Evolutionary conservation across 2,113 vertebrate species (phyloP).

Genomic region (Panthera leo): DNA sequence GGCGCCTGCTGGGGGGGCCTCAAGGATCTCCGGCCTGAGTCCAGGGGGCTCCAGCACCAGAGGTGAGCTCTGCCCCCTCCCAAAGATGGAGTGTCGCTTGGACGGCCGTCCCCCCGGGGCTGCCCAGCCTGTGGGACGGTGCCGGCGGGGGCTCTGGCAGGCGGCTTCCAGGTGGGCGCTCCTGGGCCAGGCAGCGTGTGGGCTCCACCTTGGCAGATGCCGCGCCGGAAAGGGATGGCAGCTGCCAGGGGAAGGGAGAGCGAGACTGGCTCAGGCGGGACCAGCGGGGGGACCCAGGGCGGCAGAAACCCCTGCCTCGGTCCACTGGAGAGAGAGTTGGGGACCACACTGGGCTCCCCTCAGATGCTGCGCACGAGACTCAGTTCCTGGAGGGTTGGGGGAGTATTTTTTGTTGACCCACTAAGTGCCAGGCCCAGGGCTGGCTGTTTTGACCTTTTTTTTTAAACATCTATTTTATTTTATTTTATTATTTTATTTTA

Average conservation of each 20-base stretch:
- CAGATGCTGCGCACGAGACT: accelerated
- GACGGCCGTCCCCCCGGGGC: accelerated
- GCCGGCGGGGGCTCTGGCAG: accelerated
- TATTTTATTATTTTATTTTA: too few relatives aligned
- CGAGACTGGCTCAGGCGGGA: background rate
- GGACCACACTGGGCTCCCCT: background rate
- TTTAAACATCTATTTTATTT: background rate
- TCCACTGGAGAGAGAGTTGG: accelerated
- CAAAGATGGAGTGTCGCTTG: accelerated
- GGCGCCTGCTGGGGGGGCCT: accelerated
- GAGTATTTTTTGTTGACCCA: background rate
- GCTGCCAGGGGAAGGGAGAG: background rate
- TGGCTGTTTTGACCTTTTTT: background rate
- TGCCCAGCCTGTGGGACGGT: accelerated
- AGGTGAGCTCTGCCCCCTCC: background rate
- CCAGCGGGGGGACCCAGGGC: accelerated
- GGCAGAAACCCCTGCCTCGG: background rate
- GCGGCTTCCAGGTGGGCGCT: background rate
- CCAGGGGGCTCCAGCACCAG: background rate
- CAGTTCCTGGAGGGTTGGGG: accelerated
- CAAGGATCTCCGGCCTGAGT: accelerated
- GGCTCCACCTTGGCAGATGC: background rate
- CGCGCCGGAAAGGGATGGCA: background rate
- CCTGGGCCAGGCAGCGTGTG: background rate
- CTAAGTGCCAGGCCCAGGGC: background rate